Percentiles rank a stretch among this genome's conserved stretches.
Evolutionary conservation across 2,888 invertebrate species (phyloP).

Genomic region (Notocelia uddmanniana): DNA sequence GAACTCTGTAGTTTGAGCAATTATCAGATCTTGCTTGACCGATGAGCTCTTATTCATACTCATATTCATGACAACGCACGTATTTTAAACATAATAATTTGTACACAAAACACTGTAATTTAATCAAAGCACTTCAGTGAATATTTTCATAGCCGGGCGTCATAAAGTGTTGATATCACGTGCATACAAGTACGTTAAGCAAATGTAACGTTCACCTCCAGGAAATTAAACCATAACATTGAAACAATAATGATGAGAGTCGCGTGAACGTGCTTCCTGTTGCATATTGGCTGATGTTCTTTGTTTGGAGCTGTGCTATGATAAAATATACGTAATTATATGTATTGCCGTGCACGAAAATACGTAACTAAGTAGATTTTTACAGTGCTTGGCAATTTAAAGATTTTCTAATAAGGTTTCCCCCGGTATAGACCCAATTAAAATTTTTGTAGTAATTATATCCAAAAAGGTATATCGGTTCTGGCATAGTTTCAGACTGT

Average conservation of each 20-base stretch:
- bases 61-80: constrained; percentile 3
- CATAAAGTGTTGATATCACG: constrained; percentile 71
- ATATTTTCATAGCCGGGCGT: constrained; percentile 64
- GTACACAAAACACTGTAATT: constrained; percentile 53
- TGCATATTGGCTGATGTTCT: constrained; percentile 47
- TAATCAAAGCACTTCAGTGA: constrained; percentile 69
- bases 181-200: constrained; percentile 57
- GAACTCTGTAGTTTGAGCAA: background rate
- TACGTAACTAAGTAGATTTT: background rate
- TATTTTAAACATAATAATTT: constrained; percentile 14
- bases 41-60: background rate
- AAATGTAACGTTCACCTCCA: constrained; percentile 73
- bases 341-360: background rate
- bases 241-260: constrained; percentile 68
- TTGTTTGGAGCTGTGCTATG: constrained; percentile 26
- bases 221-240: constrained; percentile 82
- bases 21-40: no score
- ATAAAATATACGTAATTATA: background rate
- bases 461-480: no score
- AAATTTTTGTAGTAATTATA: no score
- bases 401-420: no score
- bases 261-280: constrained; percentile 62
- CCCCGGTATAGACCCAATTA: no score
- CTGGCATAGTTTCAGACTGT: no score
- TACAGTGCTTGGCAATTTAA: background rate